These are phyloP conservation scores for Aradophagus sp. DNA, from an alignment of 1,140 invertebrate genomes.

Conservation along the genomic window DNA sequence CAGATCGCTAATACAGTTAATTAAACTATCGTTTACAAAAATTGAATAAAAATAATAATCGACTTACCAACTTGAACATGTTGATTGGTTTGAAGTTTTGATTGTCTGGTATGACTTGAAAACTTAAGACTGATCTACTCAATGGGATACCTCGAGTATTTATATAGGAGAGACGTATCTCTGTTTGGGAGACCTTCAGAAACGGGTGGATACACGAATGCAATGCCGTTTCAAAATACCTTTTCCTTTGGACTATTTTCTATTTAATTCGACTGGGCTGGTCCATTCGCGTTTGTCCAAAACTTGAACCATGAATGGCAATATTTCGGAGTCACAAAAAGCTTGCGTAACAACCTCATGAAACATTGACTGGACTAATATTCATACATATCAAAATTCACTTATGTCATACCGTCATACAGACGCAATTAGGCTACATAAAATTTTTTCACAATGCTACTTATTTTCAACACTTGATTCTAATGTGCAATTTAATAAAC, in stretches of 20 bases:
- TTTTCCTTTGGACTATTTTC: conserved; percentile 54
- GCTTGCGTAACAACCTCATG: too few relatives aligned
- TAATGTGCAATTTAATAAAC: too few relatives aligned
- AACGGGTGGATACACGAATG: conserved; percentile 51
- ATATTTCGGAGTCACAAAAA: too few relatives aligned
- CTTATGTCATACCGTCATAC: too few relatives aligned
- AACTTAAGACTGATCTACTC: conserved; percentile 72
- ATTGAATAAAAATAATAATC: conserved; percentile 1
- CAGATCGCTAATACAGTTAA: not conserved
- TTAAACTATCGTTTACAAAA: not conserved
- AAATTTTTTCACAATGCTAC: too few relatives aligned
- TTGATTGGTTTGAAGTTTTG: conserved; percentile 61
- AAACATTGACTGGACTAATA: too few relatives aligned
- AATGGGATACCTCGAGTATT: conserved; percentile 57
- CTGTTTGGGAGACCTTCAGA: conserved; percentile 60
- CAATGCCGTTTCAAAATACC: conserved; percentile 33
- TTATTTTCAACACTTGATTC: too few relatives aligned
- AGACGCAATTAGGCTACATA: too few relatives aligned
- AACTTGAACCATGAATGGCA: not conserved
- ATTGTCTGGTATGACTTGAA: conserved; percentile 72
- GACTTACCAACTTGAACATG: conserved; percentile 70
- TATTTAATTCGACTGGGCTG: conserved; percentile 34
- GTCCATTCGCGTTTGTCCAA: conserved; percentile 10
- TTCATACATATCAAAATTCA: too few relatives aligned
- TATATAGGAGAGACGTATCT: conserved; percentile 65